Base-by-base conservation (phyloP, 2,888 invertebrate species). In the Sesia bembeciformis region DNA sequence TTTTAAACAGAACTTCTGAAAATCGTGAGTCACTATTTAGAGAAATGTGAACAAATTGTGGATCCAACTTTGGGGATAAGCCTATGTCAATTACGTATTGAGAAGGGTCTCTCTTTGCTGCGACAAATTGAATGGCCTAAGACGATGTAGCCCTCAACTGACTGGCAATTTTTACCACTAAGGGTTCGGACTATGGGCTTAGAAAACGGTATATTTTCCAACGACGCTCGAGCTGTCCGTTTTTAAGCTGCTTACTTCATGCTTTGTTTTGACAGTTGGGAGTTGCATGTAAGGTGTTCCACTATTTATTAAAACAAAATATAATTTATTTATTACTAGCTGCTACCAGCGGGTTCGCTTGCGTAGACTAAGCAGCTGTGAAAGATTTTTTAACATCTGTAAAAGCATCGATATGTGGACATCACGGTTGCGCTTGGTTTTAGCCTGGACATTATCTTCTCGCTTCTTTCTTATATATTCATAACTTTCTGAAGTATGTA, bases 21-120 rank as follows among this genome's bases (percentile, higher is more conserved):
- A 72, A 73, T 69, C 67, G 68, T 70, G 66, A 74, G 68, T 72
- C 75, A 74, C 74, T 72, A 62, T 65, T 63, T 63, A 60, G 60
- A 60, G 62, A 62, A 66, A 70, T 62, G 63, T 74, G 81, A 80
- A 84, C 81, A 81, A 84, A 85, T 81, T 80, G 83, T 75, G 78
- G 75, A 68, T 78, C 78, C 76, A 78, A 83, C 71, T 83, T 79
- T 66, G 68, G 74, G 81, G 83, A 82, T 86, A 84, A 85, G 81
- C 85, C 76, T 74, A 76, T 84, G 85, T 86, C 85, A 86, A 85
- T 86, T 86, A 86, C 78, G 76, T 70, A 84, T 81, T 86, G 85
- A 84, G 81, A 74, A 86, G 85, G 85, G 87, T 85, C 71, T 64
- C 67, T 67, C 68, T 70, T 68, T 70, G 66, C 60, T 66, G 72